Evolutionary conservation across 2,113 vertebrate genomes (phyloP).

Genomic region (Hypanus sabinus): DNA sequence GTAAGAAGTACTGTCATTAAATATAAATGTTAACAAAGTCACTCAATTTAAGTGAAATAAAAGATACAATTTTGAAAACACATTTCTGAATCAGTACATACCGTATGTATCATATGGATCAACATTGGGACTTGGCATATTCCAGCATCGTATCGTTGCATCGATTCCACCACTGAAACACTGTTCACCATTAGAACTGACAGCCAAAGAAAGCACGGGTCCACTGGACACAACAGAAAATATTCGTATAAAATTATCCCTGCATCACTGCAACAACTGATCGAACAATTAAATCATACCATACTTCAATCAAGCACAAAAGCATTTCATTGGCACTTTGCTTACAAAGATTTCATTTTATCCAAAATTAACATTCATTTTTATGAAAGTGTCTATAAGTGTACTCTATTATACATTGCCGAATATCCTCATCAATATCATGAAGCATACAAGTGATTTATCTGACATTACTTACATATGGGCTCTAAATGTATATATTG

Average conservation of each 20-base stretch:
- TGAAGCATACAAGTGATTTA: neutral
- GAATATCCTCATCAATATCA: neutral
- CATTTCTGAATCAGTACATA: slow-evolving; percentile 46
- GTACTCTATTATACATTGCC: neutral
- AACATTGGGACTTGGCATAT: slow-evolving; percentile 88
- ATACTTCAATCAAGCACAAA: neutral
- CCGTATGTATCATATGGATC: slow-evolving; percentile 97
- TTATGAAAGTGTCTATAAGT: neutral
- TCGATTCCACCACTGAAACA: slow-evolving; percentile 95
- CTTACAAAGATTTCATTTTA: neutral
- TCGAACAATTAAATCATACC: neutral
- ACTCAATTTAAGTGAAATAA: slow-evolving; percentile 39
- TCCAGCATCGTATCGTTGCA: slow-evolving; percentile 95
- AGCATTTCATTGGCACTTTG: neutral
- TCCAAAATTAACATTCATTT: neutral
- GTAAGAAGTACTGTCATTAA: neutral
- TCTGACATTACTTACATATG: slow-evolving; percentile 75
- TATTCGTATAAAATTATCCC: neutral
- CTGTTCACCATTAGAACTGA: slow-evolving; percentile 87
- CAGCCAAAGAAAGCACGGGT: slow-evolving; percentile 81
- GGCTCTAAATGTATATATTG: slow-evolving; percentile 95
- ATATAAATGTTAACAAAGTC: neutral
- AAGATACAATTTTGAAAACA: slow-evolving; percentile 17
- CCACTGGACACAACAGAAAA: slow-evolving; percentile 58
- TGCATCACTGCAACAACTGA: neutral